phyloP scores from a whole-genome alignment of 2,888 invertebrate species.

The Slavum lentiscoides region DNA sequence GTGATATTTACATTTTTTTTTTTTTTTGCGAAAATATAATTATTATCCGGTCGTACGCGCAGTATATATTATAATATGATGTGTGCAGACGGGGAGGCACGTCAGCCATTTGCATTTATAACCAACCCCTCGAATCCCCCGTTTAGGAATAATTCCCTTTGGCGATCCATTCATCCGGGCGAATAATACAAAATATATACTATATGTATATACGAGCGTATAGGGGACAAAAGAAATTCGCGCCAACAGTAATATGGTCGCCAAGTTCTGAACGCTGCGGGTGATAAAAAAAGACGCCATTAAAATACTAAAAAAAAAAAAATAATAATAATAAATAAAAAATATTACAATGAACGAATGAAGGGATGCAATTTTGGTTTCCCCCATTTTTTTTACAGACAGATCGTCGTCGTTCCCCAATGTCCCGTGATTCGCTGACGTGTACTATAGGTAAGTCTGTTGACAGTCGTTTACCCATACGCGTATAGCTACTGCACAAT shows the following conservation, averaged over 20 bases:
- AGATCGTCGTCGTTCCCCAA: conserved; percentile 12
- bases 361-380: conserved; percentile 47
- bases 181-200: conserved; percentile 37
- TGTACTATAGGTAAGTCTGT: conserved; percentile 33
- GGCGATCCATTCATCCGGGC: conserved; percentile 48
- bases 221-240: conserved; percentile 42
- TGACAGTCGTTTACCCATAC: conserved; percentile 14
- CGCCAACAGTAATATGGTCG: conserved; percentile 44
- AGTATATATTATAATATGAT: too few relatives aligned
- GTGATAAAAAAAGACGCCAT: conserved; percentile 49
- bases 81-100: conserved; percentile 21
- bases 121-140: conserved; percentile 48
- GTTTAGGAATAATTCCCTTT: conserved; percentile 50
- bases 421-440: conserved; percentile 34
- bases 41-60: conserved; percentile 21
- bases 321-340: background rate
- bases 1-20: too few relatives aligned
- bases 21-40: conserved; percentile 17
- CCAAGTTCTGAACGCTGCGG: conserved; percentile 47
- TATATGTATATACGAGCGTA: too few relatives aligned
- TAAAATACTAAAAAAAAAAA: conserved; percentile 44
- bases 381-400: background rate
- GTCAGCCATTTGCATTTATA: conserved; percentile 51
- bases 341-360: conserved; percentile 42
- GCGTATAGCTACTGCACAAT: conserved; percentile 7